Base-by-base conservation (phyloP, 2,797 vertebrate species). In the Aplochiton taeniatus region DNA sequence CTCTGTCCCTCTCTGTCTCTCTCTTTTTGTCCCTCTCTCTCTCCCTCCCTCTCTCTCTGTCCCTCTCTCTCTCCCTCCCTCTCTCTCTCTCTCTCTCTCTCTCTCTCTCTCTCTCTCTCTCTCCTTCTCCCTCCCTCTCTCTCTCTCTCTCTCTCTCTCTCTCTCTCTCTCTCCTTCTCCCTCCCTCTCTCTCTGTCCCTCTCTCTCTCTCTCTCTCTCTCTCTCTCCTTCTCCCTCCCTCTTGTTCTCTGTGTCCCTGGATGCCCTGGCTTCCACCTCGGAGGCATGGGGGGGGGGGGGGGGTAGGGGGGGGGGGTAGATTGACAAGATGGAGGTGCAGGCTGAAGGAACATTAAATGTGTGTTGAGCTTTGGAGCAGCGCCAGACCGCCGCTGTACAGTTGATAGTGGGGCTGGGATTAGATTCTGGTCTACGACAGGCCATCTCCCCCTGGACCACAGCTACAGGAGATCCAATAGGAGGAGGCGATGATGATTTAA, bases 41-140 rank as follows among this genome's bases (percentile, higher is more conserved):
- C n/a, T 12, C 1, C 18, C n/a, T 4, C 19, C 42, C 16, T 64
- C 56, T 58, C 58, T 31, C 14, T 68, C 44, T 17, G 18, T 41
- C 58, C 47, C 58, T 59, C 58, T 19, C 58, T 16, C 56, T 16
- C 14, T 8, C 56, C n/a, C 56, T 58, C n/a, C 16, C n/a, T 58
- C 12, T 10, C 41, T 44, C 56, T 58, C 14, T 14, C 11, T 41
- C 54, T 41, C 17, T 58, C 56, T 8, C 42, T 58, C 41, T 58
- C 56, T 58, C 41, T 58, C 20, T 8, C 4, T 43, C 55, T 43
- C 48, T 8, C 7, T 8, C 48, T 14, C 49, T 51, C 51, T 18
- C 51, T 52, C 52, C 6, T 9, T 19, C 53, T 55, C 53, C 31
- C 11, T 31, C 41, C 46, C 46, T 61, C 19, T 10, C n/a, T 9